Evolutionary conservation across 1,140 invertebrate genomes (phyloP).

Genomic region (Drosophila ananassae): DNA sequence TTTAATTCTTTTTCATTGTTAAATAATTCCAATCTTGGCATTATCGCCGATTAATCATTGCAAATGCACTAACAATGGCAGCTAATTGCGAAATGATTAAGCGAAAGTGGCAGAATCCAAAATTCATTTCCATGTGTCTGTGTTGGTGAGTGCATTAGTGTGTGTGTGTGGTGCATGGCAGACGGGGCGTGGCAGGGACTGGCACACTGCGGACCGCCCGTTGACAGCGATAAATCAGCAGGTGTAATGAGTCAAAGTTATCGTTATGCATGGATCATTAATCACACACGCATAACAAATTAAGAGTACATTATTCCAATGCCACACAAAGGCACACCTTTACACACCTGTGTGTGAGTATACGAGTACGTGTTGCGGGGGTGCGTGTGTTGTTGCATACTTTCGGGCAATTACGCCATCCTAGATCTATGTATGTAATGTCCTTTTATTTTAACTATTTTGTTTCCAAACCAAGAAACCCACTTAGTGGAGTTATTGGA

Average conservation of each 20-base stretch:
- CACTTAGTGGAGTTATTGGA: too few species aligned
- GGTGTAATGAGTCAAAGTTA: constrained; percentile 75
- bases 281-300: constrained; percentile 73
- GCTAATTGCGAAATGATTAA: constrained; percentile 70
- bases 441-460: too few species aligned
- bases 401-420: constrained; percentile 25
- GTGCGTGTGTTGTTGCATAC: constrained; percentile 13
- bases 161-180: neutral
- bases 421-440: too few species aligned
- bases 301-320: constrained; percentile 78
- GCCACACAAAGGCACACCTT: constrained; percentile 24
- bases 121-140: constrained; percentile 32
- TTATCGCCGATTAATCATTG: constrained; percentile 40
- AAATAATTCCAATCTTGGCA: constrained; percentile 21
- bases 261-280: constrained; percentile 68
- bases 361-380: neutral
- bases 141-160: constrained; percentile 4
- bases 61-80: constrained; percentile 33
- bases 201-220: constrained; percentile 46
- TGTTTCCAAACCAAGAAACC: too few species aligned
- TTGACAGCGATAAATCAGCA: constrained; percentile 77
- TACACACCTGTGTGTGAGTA: neutral
- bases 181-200: neutral
- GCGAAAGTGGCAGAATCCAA: constrained; percentile 59
- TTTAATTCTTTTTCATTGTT: neutral